These are phyloP conservation scores for Aricia agestis DNA, from an alignment of 1,140 invertebrate genomes.

Conservation along the genomic window DNA sequence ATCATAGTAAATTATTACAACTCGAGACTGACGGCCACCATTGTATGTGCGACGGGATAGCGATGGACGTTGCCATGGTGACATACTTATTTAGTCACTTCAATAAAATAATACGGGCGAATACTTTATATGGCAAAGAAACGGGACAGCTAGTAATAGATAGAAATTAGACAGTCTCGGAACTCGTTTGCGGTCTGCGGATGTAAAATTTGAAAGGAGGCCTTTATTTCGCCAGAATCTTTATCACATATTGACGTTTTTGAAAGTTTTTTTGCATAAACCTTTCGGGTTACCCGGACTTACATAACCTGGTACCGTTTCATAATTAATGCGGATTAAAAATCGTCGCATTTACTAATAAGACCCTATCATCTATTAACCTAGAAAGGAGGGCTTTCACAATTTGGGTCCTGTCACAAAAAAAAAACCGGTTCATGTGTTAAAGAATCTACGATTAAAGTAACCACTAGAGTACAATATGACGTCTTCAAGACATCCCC, in stretches of 20 bases:
- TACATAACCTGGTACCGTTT: background rate
- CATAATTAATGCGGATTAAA: background rate
- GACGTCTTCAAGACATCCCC: constrained; percentile 52
- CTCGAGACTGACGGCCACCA: too few species aligned
- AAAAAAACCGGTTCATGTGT: background rate
- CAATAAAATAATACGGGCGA: too few species aligned
- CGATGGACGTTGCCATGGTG: too few species aligned
- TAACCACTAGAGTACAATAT: background rate
- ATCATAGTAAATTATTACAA: too few species aligned
- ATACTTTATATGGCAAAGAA: too few species aligned
- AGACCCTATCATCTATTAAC: background rate
- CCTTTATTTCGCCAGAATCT: background rate
- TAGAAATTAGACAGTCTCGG: background rate
- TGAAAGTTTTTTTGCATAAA: background rate
- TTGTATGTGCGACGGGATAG: too few species aligned
- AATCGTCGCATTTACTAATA: background rate
- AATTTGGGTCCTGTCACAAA: background rate
- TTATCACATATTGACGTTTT: background rate
- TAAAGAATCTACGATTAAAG: background rate
- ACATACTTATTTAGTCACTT: too few species aligned
- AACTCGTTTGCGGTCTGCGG: background rate
- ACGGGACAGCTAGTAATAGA: too few species aligned
- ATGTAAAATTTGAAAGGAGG: background rate
- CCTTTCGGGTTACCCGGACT: background rate
- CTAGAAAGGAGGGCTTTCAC: background rate